Base-by-base conservation (phyloP, 2,113 vertebrate species). In the Pseudorhombus dupliciocellatus region DNA sequence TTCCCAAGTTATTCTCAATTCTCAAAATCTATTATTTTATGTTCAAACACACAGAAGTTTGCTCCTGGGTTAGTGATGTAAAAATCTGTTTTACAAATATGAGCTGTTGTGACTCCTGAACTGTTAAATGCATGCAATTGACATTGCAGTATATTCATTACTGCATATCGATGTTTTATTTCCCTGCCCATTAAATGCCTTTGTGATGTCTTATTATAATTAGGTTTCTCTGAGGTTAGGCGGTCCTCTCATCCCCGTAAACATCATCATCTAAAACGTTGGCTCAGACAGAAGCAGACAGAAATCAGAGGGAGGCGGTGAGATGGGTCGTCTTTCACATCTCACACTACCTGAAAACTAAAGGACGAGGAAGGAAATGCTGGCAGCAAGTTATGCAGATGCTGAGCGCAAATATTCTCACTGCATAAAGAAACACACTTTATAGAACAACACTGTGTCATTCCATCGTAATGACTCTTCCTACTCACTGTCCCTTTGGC, bases 381-480 rank as follows among this genome's bases (percentile, higher is more conserved):
- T 66, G 77, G 80, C 63, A 34, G 51, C 26, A 4, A 54, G 26
- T 26, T 66, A n/a, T n/a, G n/a, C 51, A 55, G 61, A 62, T 31
- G 61, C 22, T n/a, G 18, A 20, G 46, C 50, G 48, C 22, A 75
- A 59, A 64, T 40, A 64, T 81, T 40, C 59, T 22, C 71, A 54
- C 61, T 25, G 24, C 37, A 15, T 42, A 37, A 66, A 31, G 69
- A 56, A 57, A 9, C 60, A 31, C 20, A 54, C 15, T 28, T 28
- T 28, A 28, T 28, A n/a, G 24, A 8, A 2, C 46, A 12, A 53
- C 77, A 77, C 31, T 37, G 26, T 7, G 26, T 11, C 61, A 18
- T 57, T 53, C 9, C 22, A 60, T 64, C 48, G 48, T 28, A 64
- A 12, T 12, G 21, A 56, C 16, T 74, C 34, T 21, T 62, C 25